Base-by-base conservation (phyloP, 30 jellyfish, hydroid and myxozoan genomes). In the Aurelia aurita complex sp. Pacific region DNA sequence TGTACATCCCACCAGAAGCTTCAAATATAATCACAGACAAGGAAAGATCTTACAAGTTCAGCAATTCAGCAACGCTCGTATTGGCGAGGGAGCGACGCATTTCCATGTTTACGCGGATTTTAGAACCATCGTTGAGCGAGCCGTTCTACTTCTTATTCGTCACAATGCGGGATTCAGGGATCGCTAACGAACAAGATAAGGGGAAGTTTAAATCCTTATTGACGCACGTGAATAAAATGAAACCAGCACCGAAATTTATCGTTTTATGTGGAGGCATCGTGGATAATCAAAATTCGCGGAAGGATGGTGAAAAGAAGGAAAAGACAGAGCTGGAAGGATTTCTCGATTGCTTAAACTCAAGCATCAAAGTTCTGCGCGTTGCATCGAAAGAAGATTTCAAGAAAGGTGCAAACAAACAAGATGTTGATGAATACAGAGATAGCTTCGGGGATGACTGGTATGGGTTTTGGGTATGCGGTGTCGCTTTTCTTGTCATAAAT, bases 391-490 rank as follows among this genome's bases (percentile, higher is more conserved):
- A 64, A 15, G 89, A 86, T 60, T 86, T 86, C 81, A 69, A 70
- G 23, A 64, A 63, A 32, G 33, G 64, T 8, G 61, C 74, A 15
- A 62, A 67, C 46, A 64, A 9, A 15, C 88, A 88, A 2, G 33
- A 64, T 52, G 51, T 88, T 18, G 92, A 73, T 17, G 64, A 6
- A 6, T 88, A 88, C 70, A 80, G 85, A 17, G 38, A 55, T 60
- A 17, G 57, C 5, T 74, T 18, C 54, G 97, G 97, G 15, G 97
- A 88, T 71, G 97, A 88, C 38, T 88, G 92, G 92, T 88, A 68
- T 76, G 92, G 79, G 62, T 88, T 88, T 61, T 88, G 97, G 97
- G 89, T 74, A 23, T 61, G 97, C 62, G 97, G 97, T 10, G 89
- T 88, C 15, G 81, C 90, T 1, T 88, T 80, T 64, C 53, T 88